Percentiles rank a stretch among this genome's conserved stretches.
Evolutionary conservation across 30 jellyfish, hydroid and myxozoan species (phyloP).

Genomic region (Hydractinia echinata): DNA sequence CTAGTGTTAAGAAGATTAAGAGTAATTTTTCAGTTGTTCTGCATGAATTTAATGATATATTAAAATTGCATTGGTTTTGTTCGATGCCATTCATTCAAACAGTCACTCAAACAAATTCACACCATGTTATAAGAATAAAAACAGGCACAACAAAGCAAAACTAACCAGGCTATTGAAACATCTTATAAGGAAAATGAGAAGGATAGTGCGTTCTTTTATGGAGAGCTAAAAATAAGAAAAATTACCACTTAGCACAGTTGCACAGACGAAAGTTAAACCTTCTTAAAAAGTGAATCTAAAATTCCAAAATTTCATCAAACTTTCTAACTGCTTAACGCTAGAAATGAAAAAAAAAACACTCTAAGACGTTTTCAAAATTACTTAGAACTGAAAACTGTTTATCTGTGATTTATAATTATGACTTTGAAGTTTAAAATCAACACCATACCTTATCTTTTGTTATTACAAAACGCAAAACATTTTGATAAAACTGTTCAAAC

Average conservation of each 20-base stretch:
- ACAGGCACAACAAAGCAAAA: not conserved
- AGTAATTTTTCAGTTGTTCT: not conserved
- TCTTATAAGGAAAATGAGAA: slow-evolving; percentile 55
- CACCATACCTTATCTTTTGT: slow-evolving; percentile 58
- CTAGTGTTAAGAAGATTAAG: not conserved
- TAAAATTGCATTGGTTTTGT: no score
- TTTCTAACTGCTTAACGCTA: no score
- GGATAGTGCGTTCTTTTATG: slow-evolving; percentile 56
- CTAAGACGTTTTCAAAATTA: no score
- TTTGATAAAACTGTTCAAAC: slow-evolving; percentile 59
- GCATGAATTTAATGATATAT: no score
- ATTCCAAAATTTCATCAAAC: no score
- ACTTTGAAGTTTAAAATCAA: no score
- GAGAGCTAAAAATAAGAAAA: slow-evolving; percentile 37
- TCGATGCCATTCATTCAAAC: no score
- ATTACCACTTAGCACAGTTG: not conserved
- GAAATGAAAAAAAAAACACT: no score
- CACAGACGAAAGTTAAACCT: no score
- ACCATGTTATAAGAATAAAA: not conserved
- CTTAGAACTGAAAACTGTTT: no score
- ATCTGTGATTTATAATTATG: no score
- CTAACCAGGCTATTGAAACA: slow-evolving; percentile 90
- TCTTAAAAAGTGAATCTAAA: no score
- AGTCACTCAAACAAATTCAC: not conserved
- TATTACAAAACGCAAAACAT: slow-evolving; percentile 44